These are phyloP conservation scores for Podiceps cristatus DNA, from an alignment of 2,113 vertebrate species.

Conservation along the genomic window DNA sequence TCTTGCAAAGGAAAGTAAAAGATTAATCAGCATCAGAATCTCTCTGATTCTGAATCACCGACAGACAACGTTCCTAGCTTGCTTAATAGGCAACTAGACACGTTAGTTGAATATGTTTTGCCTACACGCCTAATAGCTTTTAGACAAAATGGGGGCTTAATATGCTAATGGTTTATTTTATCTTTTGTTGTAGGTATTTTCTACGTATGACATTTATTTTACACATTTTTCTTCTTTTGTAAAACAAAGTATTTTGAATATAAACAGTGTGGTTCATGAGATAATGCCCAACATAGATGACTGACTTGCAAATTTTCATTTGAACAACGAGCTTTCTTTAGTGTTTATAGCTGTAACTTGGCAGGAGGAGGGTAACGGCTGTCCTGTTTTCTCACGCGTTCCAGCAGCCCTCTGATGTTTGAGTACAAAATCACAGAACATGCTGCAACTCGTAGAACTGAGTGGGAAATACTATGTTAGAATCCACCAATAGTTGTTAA, in stretches of 20 bases:
- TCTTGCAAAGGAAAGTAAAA: not conserved
- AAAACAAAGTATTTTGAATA: not conserved
- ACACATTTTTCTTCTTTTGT: not conserved
- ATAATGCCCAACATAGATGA: accelerated
- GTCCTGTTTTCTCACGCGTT: not conserved
- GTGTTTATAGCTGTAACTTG: not conserved
- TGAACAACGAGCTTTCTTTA: not conserved
- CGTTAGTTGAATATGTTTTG: not conserved
- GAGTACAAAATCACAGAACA: not conserved
- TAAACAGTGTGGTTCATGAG: not conserved
- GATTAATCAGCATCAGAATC: not conserved
- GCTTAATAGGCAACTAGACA: not conserved
- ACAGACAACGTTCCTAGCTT: accelerated
- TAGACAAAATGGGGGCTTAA: not conserved
- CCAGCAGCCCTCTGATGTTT: not conserved
- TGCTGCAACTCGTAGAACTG: not conserved
- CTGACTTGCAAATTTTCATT: not conserved
- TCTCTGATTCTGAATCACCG: not conserved
- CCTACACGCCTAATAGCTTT: not conserved
- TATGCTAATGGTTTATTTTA: not conserved
- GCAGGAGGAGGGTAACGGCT: not conserved
- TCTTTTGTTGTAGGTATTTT: not conserved
- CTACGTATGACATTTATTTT: not conserved
- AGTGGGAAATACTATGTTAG: accelerated
- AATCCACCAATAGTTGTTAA: not conserved